Evolutionary conservation across 2,888 invertebrate genomes (phyloP), one percentile per base, ranked within the genome.

Genomic region (Agrotis exclamationis): DNA sequence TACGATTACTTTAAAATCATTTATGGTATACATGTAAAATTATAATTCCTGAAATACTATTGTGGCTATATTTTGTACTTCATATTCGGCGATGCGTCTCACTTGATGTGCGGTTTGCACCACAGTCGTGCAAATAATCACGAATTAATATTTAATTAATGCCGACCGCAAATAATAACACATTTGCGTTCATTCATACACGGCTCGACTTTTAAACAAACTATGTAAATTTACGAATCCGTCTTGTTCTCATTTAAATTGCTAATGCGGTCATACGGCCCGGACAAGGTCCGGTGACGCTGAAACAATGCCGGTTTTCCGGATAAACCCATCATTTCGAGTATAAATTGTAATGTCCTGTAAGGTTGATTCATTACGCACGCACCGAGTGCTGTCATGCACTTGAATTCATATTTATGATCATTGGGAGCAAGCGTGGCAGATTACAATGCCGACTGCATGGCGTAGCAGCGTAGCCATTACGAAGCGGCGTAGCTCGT

Each of bases 211-310:
- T 80, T 70, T 44, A 64, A 53, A 59, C 70, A 80, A 83, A 86
- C 76, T 86, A 85, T 85, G 85, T 76, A 74, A 85, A 85, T 86
- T 47, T 70, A 64, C 54, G 66, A 77, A 79, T 84, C 65, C 63
- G 63, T 80, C 78, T 83, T 86, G 79, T 82, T 70, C 72, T 72
- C 77, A 86, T 85, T 85, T 86, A 80, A 79, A 83, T 78, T 86
- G 85, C 81, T 83, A 86, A 85, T 83, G 71, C 58, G 73, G 76
- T 76, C 72, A 78, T 64, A 70, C 72, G 64, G 72, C 39, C 44
- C 75, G 70, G 75, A 68, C 83, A 58, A 66, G 58, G 68, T 58
- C 57, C 68, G 28, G 51, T 74, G 72, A 72, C 53, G 59, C 59
- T 45, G 53, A 70, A 70, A 80, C 83, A 84, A 84, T 74, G 74